Conservation (phyloP, 2,888 invertebrate genomes). For the Nycteola revayana region DNA sequence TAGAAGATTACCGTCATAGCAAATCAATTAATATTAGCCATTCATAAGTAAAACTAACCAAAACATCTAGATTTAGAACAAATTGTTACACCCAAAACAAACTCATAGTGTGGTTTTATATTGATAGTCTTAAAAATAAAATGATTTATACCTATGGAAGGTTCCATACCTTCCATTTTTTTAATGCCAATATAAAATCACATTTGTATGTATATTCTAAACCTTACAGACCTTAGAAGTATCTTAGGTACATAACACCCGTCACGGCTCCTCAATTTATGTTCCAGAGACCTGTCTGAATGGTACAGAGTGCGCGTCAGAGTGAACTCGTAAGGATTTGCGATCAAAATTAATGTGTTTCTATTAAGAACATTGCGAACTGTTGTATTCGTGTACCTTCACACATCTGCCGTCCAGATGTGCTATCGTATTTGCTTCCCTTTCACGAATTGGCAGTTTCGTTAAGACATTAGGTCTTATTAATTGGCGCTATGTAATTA, state of each 20-base stretch:
- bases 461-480: slow-evolving; percentile 31
- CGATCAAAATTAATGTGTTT: slow-evolving; percentile 77
- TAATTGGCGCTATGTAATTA: slow-evolving; percentile 21
- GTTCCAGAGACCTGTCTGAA: slow-evolving; percentile 87
- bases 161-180: no score
- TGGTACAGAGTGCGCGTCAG: slow-evolving; percentile 93
- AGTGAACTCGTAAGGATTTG: slow-evolving; percentile 90
- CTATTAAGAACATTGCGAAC: slow-evolving; percentile 70
- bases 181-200: slow-evolving; percentile 19
- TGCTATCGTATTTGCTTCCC: slow-evolving; percentile 69
- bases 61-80: slow-evolving; percentile 37
- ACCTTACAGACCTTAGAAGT: slow-evolving; percentile 35
- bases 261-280: slow-evolving; percentile 76
- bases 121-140: neutral
- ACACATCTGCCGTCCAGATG: slow-evolving; percentile 79
- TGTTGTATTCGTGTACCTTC: slow-evolving; percentile 79
- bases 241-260: slow-evolving; percentile 56
- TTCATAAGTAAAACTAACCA: slow-evolving; percentile 28
- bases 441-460: slow-evolving; percentile 74
- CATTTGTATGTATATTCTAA: slow-evolving; percentile 16
- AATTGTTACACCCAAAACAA: slow-evolving; percentile 29
- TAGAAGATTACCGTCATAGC: slow-evolving; percentile 36
- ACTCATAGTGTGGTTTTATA: slow-evolving; percentile 34
- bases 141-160: neutral
- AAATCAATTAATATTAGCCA: slow-evolving; percentile 31